Evolutionary conservation across 2,888 invertebrate species (phyloP).

Genomic region (Steinernema hermaphroditum): DNA sequence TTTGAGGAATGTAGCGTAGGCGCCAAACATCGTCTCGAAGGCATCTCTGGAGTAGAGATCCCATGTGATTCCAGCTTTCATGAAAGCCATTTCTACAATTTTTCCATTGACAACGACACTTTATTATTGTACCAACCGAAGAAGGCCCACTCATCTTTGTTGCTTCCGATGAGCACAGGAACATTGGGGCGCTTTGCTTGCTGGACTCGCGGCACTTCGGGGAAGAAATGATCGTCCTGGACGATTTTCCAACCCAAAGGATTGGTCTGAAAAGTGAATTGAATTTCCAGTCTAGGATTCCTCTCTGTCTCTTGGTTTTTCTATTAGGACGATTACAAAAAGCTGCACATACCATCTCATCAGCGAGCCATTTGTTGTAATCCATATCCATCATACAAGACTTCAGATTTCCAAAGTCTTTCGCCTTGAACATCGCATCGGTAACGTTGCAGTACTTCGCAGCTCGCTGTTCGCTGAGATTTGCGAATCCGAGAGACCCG

Average conservation of each 20-base stretch:
- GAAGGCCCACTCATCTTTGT: conserved; percentile 46
- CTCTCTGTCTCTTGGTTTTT: too few relatives aligned
- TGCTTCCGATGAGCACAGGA: conserved; percentile 56
- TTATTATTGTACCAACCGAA: conserved; percentile 14
- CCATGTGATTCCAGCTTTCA: neutral
- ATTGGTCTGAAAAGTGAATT: conserved; percentile 36
- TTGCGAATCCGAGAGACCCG: conserved; percentile 37
- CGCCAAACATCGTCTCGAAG: neutral
- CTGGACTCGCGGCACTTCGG: conserved; percentile 45
- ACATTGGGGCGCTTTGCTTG: conserved; percentile 44
- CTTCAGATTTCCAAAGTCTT: conserved; percentile 43
- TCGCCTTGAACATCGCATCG: conserved; percentile 44
- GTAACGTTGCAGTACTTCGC: conserved; percentile 41
- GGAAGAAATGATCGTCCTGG: conserved; percentile 51
- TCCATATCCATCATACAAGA: conserved; percentile 52
- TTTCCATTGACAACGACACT: too few relatives aligned
- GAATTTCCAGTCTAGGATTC: too few relatives aligned
- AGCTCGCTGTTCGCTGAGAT: conserved; percentile 7
- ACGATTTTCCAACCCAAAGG: conserved; percentile 54
- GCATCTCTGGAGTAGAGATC: neutral
- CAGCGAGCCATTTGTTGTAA: conserved; percentile 34
- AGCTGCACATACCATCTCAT: neutral
- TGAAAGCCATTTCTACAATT: conserved; percentile 1
- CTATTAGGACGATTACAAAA: too few relatives aligned
- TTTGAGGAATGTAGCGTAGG: neutral